These are phyloP conservation scores for Dufourea novaeangliae DNA, from an alignment of 1,140 invertebrate genomes.

Conservation along the genomic window DNA sequence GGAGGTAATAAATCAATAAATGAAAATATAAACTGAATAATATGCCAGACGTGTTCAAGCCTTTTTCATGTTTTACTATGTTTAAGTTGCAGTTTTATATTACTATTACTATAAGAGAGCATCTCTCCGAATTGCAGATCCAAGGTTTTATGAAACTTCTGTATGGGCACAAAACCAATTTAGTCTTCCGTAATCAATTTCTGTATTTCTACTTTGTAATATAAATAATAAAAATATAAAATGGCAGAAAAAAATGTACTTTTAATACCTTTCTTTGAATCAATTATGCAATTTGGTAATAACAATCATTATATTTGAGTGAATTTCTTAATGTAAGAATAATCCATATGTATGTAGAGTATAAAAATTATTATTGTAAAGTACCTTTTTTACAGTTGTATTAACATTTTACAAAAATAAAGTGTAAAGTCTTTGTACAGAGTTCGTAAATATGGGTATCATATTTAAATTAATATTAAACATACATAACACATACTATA, in stretches of 20 bases:
- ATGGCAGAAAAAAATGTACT: conserved; percentile 21
- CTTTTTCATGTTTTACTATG: conserved; percentile 29
- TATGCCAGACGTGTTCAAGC: not conserved
- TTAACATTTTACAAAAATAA: conserved; percentile 42
- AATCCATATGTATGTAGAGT: conserved; percentile 44
- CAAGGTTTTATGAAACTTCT: conserved; percentile 87
- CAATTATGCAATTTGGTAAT: conserved; percentile 5
- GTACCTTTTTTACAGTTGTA: conserved; percentile 44
- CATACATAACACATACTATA: conserved; percentile 1
- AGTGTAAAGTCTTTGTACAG: conserved; percentile 31
- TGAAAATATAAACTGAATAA: not conserved
- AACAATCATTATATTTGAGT: not conserved
- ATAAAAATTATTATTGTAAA: conserved; percentile 45
- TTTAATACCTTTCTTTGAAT: conserved; percentile 22
- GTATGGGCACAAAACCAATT: conserved; percentile 86
- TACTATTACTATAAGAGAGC: conserved; percentile 89
- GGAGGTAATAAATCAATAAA: conserved; percentile 79
- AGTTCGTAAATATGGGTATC: conserved; percentile 30
- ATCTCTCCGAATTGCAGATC: conserved; percentile 86
- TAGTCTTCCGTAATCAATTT: conserved; percentile 55
- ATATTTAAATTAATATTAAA: conserved; percentile 28
- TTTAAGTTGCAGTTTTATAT: conserved; percentile 86
- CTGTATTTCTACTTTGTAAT: not conserved
- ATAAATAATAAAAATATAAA: conserved; percentile 25
- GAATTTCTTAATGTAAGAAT: conserved; percentile 26